Evolutionary conservation across 2,113 vertebrate species (phyloP).

Genomic region (Balaeniceps rex): DNA sequence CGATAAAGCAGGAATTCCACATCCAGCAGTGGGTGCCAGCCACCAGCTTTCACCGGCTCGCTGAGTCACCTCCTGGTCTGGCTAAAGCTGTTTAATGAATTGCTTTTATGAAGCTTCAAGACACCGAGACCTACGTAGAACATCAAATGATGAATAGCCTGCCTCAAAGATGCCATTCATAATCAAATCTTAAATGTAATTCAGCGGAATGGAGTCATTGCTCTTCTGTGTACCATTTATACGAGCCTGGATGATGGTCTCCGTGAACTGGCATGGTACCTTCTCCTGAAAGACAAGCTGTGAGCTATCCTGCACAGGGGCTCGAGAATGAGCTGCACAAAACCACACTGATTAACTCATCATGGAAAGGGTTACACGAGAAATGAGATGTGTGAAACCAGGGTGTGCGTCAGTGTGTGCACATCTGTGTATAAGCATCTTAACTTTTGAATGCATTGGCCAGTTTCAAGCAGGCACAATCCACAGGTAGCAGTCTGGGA

Average conservation of each 20-base stretch:
- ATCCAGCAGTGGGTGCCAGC: neutral
- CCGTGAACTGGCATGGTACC: neutral
- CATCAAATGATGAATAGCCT: constrained; percentile 67
- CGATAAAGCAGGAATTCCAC: neutral
- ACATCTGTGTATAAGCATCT: neutral
- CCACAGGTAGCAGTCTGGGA: neutral
- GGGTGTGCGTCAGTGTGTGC: neutral
- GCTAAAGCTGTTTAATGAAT: constrained; percentile 65
- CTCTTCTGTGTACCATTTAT: constrained; percentile 29
- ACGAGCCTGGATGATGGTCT: neutral
- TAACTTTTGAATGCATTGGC: neutral
- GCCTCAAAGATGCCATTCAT: constrained; percentile 55
- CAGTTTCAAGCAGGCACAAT: neutral
- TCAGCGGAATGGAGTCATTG: constrained; percentile 35
- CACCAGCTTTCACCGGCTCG: neutral
- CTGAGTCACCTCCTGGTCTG: constrained; percentile 41
- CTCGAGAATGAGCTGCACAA: neutral
- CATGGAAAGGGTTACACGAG: neutral
- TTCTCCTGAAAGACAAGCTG: neutral
- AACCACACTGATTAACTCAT: neutral
- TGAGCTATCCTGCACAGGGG: neutral
- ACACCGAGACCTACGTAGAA: constrained; percentile 42
- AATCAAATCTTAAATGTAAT: constrained; percentile 72
- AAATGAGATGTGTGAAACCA: neutral
- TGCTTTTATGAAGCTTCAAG: constrained; percentile 58